A percentile compares a stretch with the other conserved stretches of the same genome.
Evolutionary conservation across 2,797 vertebrate species (phyloP).

Genomic region (Premnoplex brunnescens): DNA sequence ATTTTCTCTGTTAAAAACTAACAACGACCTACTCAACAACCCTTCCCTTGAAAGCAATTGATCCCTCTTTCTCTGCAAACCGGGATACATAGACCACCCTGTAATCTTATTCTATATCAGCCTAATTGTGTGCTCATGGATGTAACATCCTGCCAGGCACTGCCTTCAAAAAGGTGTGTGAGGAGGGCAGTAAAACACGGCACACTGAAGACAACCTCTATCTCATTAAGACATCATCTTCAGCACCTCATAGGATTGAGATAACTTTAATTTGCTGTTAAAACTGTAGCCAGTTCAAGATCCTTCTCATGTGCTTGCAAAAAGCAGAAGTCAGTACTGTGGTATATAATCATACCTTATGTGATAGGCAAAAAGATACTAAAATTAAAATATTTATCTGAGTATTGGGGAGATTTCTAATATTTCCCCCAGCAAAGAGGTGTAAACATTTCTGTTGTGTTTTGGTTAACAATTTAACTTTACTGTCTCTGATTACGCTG

Average conservation of each 20-base stretch:
- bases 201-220: neutral
- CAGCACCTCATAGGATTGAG: neutral
- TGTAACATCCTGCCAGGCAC: neutral
- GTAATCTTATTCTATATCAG: neutral
- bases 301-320: neutral
- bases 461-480: neutral
- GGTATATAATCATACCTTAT: neutral
- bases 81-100: neutral
- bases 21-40: rapidly evolving
- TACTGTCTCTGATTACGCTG: neutral
- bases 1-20: neutral
- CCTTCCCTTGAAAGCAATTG: neutral
- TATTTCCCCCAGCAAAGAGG: neutral
- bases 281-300: neutral
- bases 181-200: neutral
- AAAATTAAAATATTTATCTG: neutral
- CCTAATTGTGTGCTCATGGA: neutral
- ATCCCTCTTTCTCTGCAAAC: neutral
- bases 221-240: neutral
- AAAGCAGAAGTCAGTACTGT: neutral
- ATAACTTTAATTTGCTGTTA: neutral
- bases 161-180: neutral
- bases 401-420: neutral
- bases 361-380: neutral
- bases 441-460: neutral